Evolutionary conservation across 2,113 vertebrate species (phyloP).

Genomic region (Alethe diademata): DNA sequence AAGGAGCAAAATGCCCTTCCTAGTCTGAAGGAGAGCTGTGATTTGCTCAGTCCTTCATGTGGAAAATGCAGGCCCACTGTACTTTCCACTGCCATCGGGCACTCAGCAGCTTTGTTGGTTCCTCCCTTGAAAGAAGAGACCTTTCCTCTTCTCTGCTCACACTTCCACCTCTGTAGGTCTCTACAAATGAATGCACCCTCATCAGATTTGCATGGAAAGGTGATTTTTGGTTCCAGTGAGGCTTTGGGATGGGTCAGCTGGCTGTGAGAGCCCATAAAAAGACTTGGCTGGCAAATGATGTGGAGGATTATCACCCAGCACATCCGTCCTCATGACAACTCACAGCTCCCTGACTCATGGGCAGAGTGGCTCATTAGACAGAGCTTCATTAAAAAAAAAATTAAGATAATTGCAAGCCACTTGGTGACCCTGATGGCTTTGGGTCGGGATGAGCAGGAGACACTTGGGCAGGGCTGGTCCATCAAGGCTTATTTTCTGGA

Average conservation of each 20-base stretch:
- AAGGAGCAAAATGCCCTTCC: background rate
- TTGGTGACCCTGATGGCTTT: background rate
- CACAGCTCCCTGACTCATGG: background rate
- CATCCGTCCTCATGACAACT: background rate
- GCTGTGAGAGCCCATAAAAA: background rate
- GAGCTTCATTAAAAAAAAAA: background rate
- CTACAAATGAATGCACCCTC: background rate
- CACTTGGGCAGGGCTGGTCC: background rate
- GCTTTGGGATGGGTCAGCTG: background rate
- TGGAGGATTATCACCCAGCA: background rate
- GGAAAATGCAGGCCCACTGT: background rate
- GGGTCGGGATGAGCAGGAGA: background rate
- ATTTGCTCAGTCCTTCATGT: background rate
- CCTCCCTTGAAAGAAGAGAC: background rate
- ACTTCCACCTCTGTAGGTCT: background rate
- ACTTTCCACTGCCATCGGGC: accelerated
- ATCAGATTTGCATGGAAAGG: background rate
- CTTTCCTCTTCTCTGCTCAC: background rate
- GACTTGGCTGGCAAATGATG: background rate
- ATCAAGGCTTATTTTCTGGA: background rate
- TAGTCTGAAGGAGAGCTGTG: background rate
- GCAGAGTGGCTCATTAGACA: background rate
- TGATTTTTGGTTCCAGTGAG: background rate
- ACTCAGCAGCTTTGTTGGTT: background rate
- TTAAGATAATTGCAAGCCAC: background rate